Evolutionary conservation across 2,113 vertebrate species (phyloP), one percentile per base, ranked within the genome.

Genomic region (Phasianus colchicus): DNA sequence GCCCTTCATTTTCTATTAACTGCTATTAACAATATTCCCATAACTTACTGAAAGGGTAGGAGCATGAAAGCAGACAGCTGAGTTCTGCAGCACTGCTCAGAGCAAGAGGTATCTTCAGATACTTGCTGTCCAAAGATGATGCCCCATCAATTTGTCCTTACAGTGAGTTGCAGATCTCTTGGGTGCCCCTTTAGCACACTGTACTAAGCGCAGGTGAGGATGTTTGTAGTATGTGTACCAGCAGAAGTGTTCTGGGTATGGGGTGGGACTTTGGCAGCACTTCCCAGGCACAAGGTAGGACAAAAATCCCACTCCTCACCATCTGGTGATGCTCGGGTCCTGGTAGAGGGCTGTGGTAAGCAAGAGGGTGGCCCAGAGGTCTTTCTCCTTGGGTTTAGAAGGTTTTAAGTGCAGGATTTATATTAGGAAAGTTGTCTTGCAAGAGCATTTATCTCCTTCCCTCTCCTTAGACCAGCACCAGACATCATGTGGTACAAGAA

Each of bases 401-500:
- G 9, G 7, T 32, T 81, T 43, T 12, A 2, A 21, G 27, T 15
- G 38, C 2, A 6, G 77, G 73, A 42, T 38, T 54, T 12, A 42
- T 6, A 38, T 77, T 15, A 15, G 32, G 55, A 58, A 10, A 4
- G 2, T 1, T 22, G 3, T 5, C 29, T 79, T 8, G 66, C 45
- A 52, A 71, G 84, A 70, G 2, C 24, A 5, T 90, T 92, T 42
- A 63, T 25, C 13, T 30, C 36, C 66, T 89, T 10, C 83, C 34
- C 54, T 83, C 36, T 72, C 66, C 89, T 89, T 83, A 99, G 99
- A 40, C 99, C 99, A 21, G 99, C 99, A 0, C 99, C 99, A 19
- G 97, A 98, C 83, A 99, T 99, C 65, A 98, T 98, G 30, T 99
- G 99, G 99, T 98, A 98, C 95, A 99, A 99, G 97, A 99, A 99